Evolutionary conservation across 1,140 invertebrate species (phyloP).

Genomic region (Bactericera cockerelli): DNA sequence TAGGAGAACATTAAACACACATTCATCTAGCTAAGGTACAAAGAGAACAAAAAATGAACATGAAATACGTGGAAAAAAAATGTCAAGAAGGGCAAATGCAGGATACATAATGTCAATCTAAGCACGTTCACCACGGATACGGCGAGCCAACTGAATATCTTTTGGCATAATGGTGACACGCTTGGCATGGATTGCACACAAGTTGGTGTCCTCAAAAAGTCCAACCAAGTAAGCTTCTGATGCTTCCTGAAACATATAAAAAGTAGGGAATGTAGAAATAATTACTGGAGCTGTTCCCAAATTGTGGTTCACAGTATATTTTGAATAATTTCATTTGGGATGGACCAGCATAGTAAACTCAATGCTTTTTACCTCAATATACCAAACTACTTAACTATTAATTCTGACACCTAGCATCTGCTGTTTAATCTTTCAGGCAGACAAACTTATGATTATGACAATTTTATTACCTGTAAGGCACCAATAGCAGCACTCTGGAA

Average conservation of each 20-base stretch:
- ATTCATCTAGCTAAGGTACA: too few species aligned
- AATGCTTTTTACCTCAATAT: too few species aligned
- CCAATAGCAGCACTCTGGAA: slow-evolving; percentile 66
- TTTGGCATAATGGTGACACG: slow-evolving; percentile 93
- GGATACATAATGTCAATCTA: slow-evolving; percentile 32
- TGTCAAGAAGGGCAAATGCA: slow-evolving; percentile 23
- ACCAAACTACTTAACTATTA: too few species aligned
- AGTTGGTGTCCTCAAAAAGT: slow-evolving; percentile 84
- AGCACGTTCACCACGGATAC: slow-evolving; percentile 69
- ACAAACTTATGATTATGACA: too few species aligned
- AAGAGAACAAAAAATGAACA: too few species aligned
- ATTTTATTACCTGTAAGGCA: slow-evolving; percentile 27
- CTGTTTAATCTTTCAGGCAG: too few species aligned
- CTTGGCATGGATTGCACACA: slow-evolving; percentile 88
- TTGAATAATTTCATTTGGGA: too few species aligned
- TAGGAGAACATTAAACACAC: too few species aligned
- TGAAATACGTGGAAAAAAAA: slow-evolving; percentile 34
- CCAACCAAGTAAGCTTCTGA: slow-evolving; percentile 82
- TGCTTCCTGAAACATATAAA: slow-evolving; percentile 53
- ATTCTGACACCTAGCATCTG: too few species aligned
- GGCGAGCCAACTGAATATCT: slow-evolving; percentile 79
- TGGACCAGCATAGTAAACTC: too few species aligned
- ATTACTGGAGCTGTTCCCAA: too few species aligned
- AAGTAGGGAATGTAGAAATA: neutral
- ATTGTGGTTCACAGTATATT: too few species aligned